Evolutionary conservation across 2,113 vertebrate genomes (phyloP), one percentile per base, ranked within the genome.

Genomic region (Eidolon helvum): DNA sequence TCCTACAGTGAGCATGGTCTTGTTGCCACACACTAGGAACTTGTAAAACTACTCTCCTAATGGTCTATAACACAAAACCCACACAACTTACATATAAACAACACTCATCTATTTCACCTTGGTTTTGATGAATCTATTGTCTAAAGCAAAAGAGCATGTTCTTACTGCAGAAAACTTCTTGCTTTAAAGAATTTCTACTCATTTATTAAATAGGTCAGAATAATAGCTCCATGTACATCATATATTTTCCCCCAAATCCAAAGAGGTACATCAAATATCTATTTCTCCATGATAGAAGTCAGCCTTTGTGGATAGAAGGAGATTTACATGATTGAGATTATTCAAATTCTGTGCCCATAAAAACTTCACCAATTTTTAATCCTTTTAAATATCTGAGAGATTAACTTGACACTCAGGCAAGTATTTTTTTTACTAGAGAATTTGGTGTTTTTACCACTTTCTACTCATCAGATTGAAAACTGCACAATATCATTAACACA

Each of bases 401-500:
- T 66, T 22, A 66, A 82, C 33, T 82, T 87, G 45, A 74, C 14
- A 48, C 2, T 55, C 6, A 57, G 66, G 24, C 8, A 80, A 80
- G 24, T n/a, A 33, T 35, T 12, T 6, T 65, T 53, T 91, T 95
- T 80, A 82, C 14, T 74, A 19, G 55, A 74, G 71, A 74, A 95
- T 82, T 55, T n/a, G 55, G 14, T 30, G 12, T 38, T 82, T 35
- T 87, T 80, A 3, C 15, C 14, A 82, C 12, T 82, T 96, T 1
- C 22, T 11, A 48, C 5, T 71, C 24, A 71, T 5, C 35, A 69
- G 5, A 57, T 18, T 3, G 74, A 61, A 95, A 63, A 22, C 30
- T 79, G 10, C 4, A 89, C 40, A 72, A 43, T 43, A 2, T 57
- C 10, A 75, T 63, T 38, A 89, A 57, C 28, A 63, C 4, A 69